A percentile compares a stretch with the other conserved stretches of the same genome.
These are phyloP conservation scores for Nebria ingens DNA, from an alignment of 1,140 invertebrate species.

Conservation along the genomic window DNA sequence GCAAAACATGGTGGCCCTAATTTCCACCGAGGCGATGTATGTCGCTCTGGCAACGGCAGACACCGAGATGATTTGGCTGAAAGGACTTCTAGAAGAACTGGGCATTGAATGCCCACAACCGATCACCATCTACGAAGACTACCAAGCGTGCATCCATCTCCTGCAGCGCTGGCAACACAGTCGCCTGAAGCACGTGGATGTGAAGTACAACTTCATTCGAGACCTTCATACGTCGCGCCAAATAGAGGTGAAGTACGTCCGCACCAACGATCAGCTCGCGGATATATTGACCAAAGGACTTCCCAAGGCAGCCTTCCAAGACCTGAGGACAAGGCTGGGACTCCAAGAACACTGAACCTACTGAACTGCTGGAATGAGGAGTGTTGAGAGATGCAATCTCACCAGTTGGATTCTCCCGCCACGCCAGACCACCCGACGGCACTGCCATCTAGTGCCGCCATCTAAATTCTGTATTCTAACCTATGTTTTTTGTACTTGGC, in stretches of 20 bases:
- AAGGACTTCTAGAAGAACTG: slow-evolving; percentile 19
- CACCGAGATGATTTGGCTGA: slow-evolving; percentile 20
- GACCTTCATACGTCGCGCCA: background rate
- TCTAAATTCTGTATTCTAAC: too few species aligned
- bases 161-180: slow-evolving; percentile 22
- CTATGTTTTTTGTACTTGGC: too few species aligned
- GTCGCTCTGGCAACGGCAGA: slow-evolving; percentile 15
- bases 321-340: background rate
- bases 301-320: background rate
- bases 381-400: too few species aligned
- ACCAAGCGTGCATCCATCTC: slow-evolving; percentile 26
- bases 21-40: slow-evolving; percentile 40
- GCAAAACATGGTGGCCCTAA: slow-evolving; percentile 12
- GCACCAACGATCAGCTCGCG: background rate
- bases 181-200: slow-evolving; percentile 11
- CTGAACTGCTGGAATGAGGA: too few species aligned
- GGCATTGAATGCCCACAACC: slow-evolving; percentile 10
- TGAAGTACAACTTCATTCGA: slow-evolving; percentile 19
- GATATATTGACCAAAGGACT: background rate
- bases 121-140: slow-evolving; percentile 17
- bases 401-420: too few species aligned
- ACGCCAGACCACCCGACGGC: too few species aligned
- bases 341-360: background rate
- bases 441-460: too few species aligned
- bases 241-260: background rate